phyloP scores from a whole-genome alignment of 2,888 invertebrate genomes.

The Nomada lathburiana region DNA sequence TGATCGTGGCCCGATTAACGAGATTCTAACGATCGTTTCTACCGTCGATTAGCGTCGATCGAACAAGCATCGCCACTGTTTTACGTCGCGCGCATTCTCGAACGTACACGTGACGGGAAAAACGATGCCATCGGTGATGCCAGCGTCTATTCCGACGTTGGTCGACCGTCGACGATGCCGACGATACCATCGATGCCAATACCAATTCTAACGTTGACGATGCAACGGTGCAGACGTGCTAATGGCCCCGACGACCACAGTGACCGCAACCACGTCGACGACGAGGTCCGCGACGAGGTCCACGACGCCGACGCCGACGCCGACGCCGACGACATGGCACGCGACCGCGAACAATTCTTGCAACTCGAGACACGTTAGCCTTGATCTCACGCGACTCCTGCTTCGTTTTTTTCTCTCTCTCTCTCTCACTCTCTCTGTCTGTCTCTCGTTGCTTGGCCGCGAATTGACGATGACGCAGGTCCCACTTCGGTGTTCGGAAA shows the following conservation, averaged over 20 bases:
- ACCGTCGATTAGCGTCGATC: background rate
- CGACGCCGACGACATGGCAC: constrained; percentile 66
- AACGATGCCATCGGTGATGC: constrained; percentile 14
- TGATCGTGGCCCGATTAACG: constrained; percentile 20
- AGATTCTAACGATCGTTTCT: constrained; percentile 28
- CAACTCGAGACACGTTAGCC: constrained; percentile 73
- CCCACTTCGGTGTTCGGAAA: constrained; percentile 31
- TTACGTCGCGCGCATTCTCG: constrained; percentile 8
- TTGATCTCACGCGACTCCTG: constrained; percentile 60
- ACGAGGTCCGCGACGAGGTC: constrained; percentile 10
- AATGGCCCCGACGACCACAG: constrained; percentile 18
- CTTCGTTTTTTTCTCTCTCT: constrained; percentile 36
- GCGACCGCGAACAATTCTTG: constrained; percentile 74
- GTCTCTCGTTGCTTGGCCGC: background rate
- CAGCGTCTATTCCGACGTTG: constrained; percentile 34
- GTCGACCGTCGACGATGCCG: background rate
- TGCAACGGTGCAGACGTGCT: background rate
- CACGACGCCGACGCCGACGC: constrained; percentile 21
- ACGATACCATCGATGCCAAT: constrained; percentile 30
- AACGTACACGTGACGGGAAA: constrained; percentile 19
- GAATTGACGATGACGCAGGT: constrained; percentile 35
- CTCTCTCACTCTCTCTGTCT: constrained; percentile 27
- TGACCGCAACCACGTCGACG: constrained; percentile 2
- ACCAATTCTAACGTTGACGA: constrained; percentile 33
- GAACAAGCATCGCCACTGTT: constrained; percentile 51